Evolutionary conservation across 2,113 vertebrate species (phyloP).

Genomic region (Pomatostomus ruficeps): DNA sequence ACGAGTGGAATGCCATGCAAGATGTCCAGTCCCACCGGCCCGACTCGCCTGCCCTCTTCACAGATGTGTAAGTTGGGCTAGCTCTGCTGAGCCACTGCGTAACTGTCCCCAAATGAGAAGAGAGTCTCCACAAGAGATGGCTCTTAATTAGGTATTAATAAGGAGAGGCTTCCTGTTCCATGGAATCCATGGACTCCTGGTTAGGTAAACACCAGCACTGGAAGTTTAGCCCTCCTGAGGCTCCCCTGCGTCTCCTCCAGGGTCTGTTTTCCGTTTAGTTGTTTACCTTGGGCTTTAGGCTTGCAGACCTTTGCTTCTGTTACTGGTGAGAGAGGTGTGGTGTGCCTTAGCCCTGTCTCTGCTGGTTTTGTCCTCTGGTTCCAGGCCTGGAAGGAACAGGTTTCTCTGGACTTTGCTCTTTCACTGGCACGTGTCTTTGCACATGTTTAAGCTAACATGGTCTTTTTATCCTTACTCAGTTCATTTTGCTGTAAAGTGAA

Average conservation of each 20-base stretch:
- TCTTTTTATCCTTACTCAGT: neutral
- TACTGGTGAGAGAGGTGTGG: neutral
- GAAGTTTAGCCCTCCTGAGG: neutral
- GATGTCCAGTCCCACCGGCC: constrained; percentile 95
- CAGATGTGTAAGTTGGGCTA: constrained; percentile 85
- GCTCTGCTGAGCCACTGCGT: neutral
- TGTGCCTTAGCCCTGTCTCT: neutral
- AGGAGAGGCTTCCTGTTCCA: neutral
- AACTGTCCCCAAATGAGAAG: neutral
- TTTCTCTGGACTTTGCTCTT: neutral
- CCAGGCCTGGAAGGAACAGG: neutral
- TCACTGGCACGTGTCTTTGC: fast-evolving
- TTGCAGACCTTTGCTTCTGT: neutral
- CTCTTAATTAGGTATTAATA: neutral
- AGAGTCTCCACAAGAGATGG: neutral
- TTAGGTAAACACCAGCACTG: neutral
- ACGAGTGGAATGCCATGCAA: constrained; percentile 98
- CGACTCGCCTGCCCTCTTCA: constrained; percentile 91
- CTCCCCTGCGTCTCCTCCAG: neutral
- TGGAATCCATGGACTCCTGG: neutral
- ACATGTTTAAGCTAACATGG: neutral
- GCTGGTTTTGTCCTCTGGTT: neutral
- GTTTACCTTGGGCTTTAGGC: neutral
- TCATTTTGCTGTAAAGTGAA: neutral
- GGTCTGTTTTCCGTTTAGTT: neutral